These are phyloP conservation scores for Allygus modestus DNA, from an alignment of 2,888 invertebrate species.

Conservation along the genomic window DNA sequence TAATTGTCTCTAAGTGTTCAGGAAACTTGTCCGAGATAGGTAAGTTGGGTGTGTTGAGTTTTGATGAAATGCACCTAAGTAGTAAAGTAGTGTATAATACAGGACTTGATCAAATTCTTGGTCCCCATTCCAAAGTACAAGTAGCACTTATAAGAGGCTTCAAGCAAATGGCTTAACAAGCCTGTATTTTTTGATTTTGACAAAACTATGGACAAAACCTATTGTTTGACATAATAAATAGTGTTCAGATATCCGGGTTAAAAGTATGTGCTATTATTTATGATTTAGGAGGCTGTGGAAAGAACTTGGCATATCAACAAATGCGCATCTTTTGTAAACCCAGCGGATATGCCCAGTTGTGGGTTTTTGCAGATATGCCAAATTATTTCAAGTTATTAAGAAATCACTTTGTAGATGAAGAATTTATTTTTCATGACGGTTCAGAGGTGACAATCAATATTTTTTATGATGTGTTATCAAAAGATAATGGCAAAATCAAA, in stretches of 20 bases:
- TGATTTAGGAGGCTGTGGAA: too few species aligned
- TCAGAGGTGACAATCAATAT: not conserved
- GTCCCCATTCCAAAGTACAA: too few species aligned
- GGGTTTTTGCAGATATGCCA: too few species aligned
- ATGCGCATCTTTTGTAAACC: not conserved
- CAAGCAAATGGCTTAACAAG: constrained; percentile 10
- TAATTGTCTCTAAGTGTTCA: too few species aligned
- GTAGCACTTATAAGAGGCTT: not conserved
- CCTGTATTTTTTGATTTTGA: too few species aligned
- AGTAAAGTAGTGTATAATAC: too few species aligned
- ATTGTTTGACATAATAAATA: not conserved
- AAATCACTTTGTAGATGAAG: not conserved
- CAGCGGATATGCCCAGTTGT: not conserved
- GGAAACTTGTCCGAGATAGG: too few species aligned
- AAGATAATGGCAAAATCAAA: constrained; percentile 7
- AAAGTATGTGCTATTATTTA: too few species aligned
- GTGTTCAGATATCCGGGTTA: too few species aligned
- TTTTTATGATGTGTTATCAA: not conserved
- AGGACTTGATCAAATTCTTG: too few species aligned
- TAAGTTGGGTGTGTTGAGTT: constrained; percentile 26
- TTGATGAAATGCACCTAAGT: too few species aligned
- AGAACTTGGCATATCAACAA: not conserved
- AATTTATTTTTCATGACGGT: not conserved
- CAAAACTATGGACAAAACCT: constrained; percentile 6
- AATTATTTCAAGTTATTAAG: not conserved